Evolutionary conservation across 1,140 invertebrate species (phyloP), one percentile per base, ranked within the genome.

Genomic region (Bombus waltoni): DNA sequence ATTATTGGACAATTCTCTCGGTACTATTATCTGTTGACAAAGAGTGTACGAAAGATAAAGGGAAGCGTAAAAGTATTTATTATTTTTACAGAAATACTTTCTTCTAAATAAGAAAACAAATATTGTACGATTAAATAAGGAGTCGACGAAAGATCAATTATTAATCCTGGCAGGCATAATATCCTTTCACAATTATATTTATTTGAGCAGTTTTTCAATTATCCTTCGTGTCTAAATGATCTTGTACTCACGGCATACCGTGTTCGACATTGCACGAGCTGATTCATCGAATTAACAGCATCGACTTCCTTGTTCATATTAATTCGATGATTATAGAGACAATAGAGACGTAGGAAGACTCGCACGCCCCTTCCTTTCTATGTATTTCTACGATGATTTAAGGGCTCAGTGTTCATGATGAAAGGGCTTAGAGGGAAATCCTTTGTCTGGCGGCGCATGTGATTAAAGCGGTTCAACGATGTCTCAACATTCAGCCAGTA

Each of bases 371-470:
- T 65, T 82, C 59, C 57, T 47, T 66, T 4, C 59, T 1, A 35
- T 57, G 35, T 75, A 66, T 66, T 81, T 47, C 71, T 70, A 38
- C 32, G 44, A 74, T 81, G 78, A 85, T 74, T 74, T 66, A 81
- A 81, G 40, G 85, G 79, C 44, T 70, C 70, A 32, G 35, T 84
- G 78, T 81, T 65, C 57, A 35, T 62, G 57, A 76, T 86, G 59
- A 76, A 82, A 82, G 62, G 71, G 70, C 62, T 38, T 35, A 35
- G 44, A 70, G 8, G 15, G 72, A 32, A 70, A 86, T 82, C 70
- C 71, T 82, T 70, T 44, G 79, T 68, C 59, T 35, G 71, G 32
- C 38, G n/a, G 35, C 6, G 59, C 38, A 57, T 57, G 40, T 66
- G 70, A 85, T 85, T 74, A 47, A 85, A 81, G 68, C 70, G 4